A percentile compares a stretch with the other conserved stretches of the same genome.
Evolutionary conservation across 1,140 invertebrate genomes (phyloP).

Genomic region (Pectinophora gossypiella): DNA sequence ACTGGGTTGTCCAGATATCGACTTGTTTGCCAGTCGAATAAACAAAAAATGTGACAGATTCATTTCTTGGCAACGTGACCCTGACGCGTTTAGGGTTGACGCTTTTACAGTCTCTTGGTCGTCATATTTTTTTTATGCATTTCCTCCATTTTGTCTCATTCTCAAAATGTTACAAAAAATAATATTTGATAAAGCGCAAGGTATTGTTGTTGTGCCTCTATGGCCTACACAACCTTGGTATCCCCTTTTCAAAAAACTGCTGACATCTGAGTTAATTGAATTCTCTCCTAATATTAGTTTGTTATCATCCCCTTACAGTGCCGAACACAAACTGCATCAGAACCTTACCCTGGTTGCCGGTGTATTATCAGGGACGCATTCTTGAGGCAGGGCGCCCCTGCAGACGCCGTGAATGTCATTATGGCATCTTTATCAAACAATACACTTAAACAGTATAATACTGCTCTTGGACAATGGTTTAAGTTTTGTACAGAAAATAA

Average conservation of each 20-base stretch:
- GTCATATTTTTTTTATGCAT: too few relatives aligned
- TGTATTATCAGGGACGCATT: constrained; percentile 20
- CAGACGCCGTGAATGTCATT: constrained; percentile 12
- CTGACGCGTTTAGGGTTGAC: too few relatives aligned
- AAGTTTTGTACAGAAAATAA: constrained; percentile 21
- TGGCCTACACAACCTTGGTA: background rate
- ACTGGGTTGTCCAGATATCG: too few relatives aligned
- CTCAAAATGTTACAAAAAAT: too few relatives aligned
- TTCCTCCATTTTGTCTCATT: too few relatives aligned
- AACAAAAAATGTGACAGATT: too few relatives aligned
- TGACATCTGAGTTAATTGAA: background rate
- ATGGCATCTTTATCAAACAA: constrained; percentile 20
- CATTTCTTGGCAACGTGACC: too few relatives aligned
- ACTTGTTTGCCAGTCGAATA: too few relatives aligned
- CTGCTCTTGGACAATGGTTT: constrained; percentile 24
- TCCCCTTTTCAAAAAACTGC: background rate
- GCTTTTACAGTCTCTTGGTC: too few relatives aligned
- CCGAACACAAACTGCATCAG: background rate
- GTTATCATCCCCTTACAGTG: background rate
- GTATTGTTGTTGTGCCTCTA: too few relatives aligned
- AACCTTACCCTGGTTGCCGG: constrained; percentile 17
- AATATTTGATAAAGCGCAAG: too few relatives aligned
- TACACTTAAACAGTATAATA: constrained; percentile 26
- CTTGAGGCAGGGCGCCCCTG: constrained; percentile 3
- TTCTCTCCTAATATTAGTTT: background rate